phyloP scores from a whole-genome alignment of 2,888 invertebrate species.

The Sarcophaga subvicina region DNA sequence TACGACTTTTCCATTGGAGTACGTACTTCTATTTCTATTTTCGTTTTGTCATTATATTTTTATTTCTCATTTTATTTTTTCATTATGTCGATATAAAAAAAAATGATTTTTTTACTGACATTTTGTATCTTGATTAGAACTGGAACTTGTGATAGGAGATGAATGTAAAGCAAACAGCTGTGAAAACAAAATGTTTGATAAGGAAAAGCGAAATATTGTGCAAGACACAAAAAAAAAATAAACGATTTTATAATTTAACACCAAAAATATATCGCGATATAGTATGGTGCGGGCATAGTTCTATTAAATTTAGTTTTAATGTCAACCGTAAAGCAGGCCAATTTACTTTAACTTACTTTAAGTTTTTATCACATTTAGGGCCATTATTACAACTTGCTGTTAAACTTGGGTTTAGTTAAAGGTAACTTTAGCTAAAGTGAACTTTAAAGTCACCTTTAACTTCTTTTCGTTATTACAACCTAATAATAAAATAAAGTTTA shows the following conservation, averaged over 20 bases:
- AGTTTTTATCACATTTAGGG: no score
- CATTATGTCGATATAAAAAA: background rate
- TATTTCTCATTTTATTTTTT: constrained; percentile 33
- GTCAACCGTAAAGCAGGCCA: background rate
- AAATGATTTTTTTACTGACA: constrained; percentile 26
- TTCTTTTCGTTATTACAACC: no score
- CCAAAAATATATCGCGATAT: constrained; percentile 42
- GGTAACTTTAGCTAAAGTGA: no score
- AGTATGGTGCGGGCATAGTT: constrained; percentile 25
- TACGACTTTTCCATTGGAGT: constrained; percentile 21
- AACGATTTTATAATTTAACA: constrained; percentile 57
- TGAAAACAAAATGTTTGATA: constrained; percentile 47
- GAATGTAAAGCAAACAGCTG: constrained; percentile 31
- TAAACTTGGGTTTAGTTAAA: no score
- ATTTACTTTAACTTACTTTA: no score
- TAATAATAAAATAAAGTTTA: no score
- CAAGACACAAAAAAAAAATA: background rate
- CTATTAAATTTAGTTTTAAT: constrained; percentile 48
- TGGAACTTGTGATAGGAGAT: background rate
- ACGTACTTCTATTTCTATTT: constrained; percentile 19
- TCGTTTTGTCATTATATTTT: constrained; percentile 34
- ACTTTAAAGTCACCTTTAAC: no score
- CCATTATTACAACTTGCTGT: no score
- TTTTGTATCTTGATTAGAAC: constrained; percentile 48
- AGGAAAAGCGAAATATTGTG: background rate